Evolutionary conservation across 2,888 invertebrate genomes (phyloP).

Genomic region (Pardosa pseudoannulata): DNA sequence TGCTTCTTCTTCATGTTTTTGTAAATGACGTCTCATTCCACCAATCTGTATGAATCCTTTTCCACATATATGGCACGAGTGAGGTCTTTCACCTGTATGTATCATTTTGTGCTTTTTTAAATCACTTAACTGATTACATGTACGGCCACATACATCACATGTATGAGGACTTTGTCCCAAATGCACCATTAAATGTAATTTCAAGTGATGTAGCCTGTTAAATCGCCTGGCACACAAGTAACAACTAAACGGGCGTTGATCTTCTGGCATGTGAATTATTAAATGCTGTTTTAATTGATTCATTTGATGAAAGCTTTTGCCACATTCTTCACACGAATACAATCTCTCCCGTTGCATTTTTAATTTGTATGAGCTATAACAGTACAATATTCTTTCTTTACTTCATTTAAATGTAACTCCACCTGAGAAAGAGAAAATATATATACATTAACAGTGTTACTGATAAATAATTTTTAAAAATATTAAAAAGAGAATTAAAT

Average conservation of each 20-base stretch:
- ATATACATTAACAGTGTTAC: no score
- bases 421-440: no score
- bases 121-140: conserved; percentile 78
- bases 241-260: conserved; percentile 63
- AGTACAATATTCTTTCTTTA: no score
- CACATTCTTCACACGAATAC: conserved; percentile 46
- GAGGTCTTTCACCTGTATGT: conserved; percentile 78
- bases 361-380: no score
- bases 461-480: no score
- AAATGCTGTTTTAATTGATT: conserved; percentile 60
- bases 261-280: conserved; percentile 62
- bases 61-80: conserved; percentile 76
- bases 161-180: conserved; percentile 60
- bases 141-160: conserved; percentile 78
- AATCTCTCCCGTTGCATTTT: conserved; percentile 51
- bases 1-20: conserved; percentile 51
- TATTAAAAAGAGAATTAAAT: no score
- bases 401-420: no score
- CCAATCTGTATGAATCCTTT: conserved; percentile 77
- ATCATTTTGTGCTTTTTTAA: conserved; percentile 78
- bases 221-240: conserved; percentile 65
- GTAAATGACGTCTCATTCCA: conserved; percentile 60
- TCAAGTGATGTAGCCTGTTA: conserved; percentile 66
- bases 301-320: conserved; percentile 68
- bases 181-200: conserved; percentile 64